phyloP scores from a whole-genome alignment of 1,140 invertebrate genomes.

The Hestina assimilis region DNA sequence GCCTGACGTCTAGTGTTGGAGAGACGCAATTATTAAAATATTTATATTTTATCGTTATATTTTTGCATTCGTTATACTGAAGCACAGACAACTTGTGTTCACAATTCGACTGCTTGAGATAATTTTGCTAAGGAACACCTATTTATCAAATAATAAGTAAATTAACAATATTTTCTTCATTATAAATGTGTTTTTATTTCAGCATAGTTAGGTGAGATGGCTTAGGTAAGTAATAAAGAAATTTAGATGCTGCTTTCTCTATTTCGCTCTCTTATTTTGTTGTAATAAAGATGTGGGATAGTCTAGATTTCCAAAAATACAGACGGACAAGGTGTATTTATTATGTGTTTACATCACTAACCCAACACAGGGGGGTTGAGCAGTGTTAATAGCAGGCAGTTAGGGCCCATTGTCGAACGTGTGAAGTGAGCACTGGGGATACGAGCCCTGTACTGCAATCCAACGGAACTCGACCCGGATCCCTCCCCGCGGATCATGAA shows the following conservation, averaged over 20 bases:
- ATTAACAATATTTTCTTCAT: too few relatives aligned
- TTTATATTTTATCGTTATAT: conserved; percentile 16
- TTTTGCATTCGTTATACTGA: conserved; percentile 4
- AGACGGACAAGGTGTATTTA: conserved; percentile 13
- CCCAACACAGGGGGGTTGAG: conserved; percentile 45
- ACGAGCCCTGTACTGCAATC: conserved; percentile 36
- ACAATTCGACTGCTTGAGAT: not conserved
- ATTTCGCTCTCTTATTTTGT: too few relatives aligned
- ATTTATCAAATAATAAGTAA: too few relatives aligned
- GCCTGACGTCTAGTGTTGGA: conserved; percentile 29
- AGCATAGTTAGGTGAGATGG: too few relatives aligned
- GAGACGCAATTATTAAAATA: conserved; percentile 30
- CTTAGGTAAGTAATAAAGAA: too few relatives aligned
- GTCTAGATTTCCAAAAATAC: not conserved
- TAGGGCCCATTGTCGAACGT: conserved; percentile 72
- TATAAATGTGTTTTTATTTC: too few relatives aligned
- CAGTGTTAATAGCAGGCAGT: conserved; percentile 75
- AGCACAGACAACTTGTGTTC: not conserved
- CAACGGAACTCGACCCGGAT: conserved; percentile 26
- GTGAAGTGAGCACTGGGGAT: conserved; percentile 70
- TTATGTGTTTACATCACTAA: conserved; percentile 51
- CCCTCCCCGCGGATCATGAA: conserved; percentile 14
- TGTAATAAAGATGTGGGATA: not conserved
- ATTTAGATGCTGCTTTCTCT: too few relatives aligned
- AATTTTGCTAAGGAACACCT: too few relatives aligned